Percentiles rank a stretch among this genome's conserved stretches.
These are phyloP conservation scores for Zygaena filipendulae DNA, from an alignment of 2,888 invertebrate species.

Conservation along the genomic window DNA sequence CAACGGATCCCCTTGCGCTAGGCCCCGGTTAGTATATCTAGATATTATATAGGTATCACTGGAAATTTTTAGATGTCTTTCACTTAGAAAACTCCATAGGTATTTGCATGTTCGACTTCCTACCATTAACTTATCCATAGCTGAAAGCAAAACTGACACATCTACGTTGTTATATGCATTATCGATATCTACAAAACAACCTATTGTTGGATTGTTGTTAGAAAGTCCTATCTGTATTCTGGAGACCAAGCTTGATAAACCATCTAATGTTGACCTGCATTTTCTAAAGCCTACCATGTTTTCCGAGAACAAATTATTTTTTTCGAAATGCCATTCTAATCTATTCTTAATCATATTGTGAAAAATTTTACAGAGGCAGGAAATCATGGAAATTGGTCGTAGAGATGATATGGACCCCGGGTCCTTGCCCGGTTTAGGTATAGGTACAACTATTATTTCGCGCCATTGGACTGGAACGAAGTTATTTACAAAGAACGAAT, in stretches of 20 bases:
- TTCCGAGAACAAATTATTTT: constrained; percentile 7
- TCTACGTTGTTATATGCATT: too few species aligned
- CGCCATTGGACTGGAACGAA: constrained; percentile 5
- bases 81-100: constrained; percentile 10
- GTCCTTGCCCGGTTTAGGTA: constrained; percentile 3
- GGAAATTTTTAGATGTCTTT: constrained; percentile 4
- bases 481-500: background rate
- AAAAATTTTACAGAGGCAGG: constrained; percentile 17
- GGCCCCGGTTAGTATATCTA: constrained; percentile 12
- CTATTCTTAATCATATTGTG: constrained; percentile 14
- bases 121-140: constrained; percentile 14
- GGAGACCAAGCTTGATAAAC: constrained; percentile 7
- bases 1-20: constrained; percentile 23
- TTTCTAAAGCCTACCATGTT: constrained; percentile 12
- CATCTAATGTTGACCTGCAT: constrained; percentile 12
- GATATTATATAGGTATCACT: background rate
- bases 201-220: constrained; percentile 11
- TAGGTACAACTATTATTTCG: constrained; percentile 2
- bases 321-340: constrained; percentile 17
- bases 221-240: constrained; percentile 15
- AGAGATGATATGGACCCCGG: background rate
- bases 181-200: too few species aligned
- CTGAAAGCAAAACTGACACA: constrained; percentile 8
- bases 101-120: constrained; percentile 13
- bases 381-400: constrained; percentile 6